Evolutionary conservation across 1,140 invertebrate species (phyloP).

Genomic region (Anastrepha ludens): DNA sequence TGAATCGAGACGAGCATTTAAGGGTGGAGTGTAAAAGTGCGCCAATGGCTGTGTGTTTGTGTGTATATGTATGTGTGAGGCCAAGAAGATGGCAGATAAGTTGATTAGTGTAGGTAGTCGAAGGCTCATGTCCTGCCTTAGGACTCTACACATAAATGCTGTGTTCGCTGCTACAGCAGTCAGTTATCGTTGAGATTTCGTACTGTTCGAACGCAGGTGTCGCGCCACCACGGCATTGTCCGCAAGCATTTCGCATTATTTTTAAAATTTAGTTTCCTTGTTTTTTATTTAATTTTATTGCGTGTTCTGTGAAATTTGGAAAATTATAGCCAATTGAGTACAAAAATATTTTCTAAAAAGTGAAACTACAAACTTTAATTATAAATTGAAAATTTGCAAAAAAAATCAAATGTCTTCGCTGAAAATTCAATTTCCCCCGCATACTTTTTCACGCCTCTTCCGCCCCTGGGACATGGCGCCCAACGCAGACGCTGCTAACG

Average conservation of each 20-base stretch:
- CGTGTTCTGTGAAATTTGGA: background rate
- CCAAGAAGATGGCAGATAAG: background rate
- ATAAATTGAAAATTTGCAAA: conserved; percentile 5
- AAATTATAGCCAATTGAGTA: background rate
- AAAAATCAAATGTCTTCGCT: conserved; percentile 66
- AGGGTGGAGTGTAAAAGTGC: conserved; percentile 56
- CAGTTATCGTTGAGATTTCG: conserved; percentile 7
- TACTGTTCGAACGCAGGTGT: background rate
- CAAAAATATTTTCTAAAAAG: background rate
- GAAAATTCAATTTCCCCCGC: conserved; percentile 68
- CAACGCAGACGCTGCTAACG: background rate
- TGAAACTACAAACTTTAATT: background rate
- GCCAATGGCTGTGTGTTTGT: background rate
- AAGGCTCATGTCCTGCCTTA: background rate
- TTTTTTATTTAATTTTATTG: background rate
- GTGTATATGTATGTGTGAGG: background rate
- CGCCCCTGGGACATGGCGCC: conserved; percentile 71
- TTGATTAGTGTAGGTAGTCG: background rate
- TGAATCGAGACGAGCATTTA: background rate
- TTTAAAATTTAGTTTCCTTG: background rate
- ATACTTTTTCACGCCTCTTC: conserved; percentile 73
- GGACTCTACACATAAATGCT: conserved; percentile 7
- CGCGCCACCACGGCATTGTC: background rate
- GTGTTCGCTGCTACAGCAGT: background rate
- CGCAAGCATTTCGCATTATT: conserved; percentile 6